phyloP scores from a whole-genome alignment of 2,797 vertebrate species.

The Galaxias olidus region DNA sequence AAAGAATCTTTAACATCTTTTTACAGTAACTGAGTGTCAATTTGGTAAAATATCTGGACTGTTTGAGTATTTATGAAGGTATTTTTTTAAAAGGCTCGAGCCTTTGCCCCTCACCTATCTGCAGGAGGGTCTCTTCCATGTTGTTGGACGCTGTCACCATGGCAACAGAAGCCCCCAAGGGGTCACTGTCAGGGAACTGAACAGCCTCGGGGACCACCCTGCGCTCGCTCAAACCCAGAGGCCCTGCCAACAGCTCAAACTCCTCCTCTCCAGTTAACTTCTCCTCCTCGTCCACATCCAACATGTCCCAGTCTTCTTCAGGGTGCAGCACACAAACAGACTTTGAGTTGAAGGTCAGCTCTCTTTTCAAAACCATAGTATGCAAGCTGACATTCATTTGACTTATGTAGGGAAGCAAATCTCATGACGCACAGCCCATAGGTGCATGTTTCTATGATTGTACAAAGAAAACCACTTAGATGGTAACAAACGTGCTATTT shows the following conservation, averaged over 20 bases:
- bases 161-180: constrained; percentile 91
- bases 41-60: no score
- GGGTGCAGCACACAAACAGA: neutral
- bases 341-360: neutral
- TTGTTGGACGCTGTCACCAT: constrained; percentile 98
- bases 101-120: constrained; percentile 82
- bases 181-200: constrained; percentile 96
- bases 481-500: neutral
- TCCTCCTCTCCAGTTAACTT: constrained; percentile 96
- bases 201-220: constrained; percentile 91
- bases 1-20: no score
- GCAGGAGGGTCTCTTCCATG: constrained; percentile 97
- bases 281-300: constrained; percentile 95
- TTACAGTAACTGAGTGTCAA: no score
- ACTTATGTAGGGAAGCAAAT: no score
- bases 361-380: no score
- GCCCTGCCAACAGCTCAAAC: constrained; percentile 91
- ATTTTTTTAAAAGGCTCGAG: neutral
- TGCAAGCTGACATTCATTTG: no score
- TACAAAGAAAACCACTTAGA: no score
- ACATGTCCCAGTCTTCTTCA: constrained; percentile 98
- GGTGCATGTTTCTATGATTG: no score
- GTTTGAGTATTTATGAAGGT: no score
- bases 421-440: no score
- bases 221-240: constrained; percentile 89